Evolutionary conservation across 2,888 invertebrate genomes (phyloP).

Genomic region (Limnephilus marmoratus): DNA sequence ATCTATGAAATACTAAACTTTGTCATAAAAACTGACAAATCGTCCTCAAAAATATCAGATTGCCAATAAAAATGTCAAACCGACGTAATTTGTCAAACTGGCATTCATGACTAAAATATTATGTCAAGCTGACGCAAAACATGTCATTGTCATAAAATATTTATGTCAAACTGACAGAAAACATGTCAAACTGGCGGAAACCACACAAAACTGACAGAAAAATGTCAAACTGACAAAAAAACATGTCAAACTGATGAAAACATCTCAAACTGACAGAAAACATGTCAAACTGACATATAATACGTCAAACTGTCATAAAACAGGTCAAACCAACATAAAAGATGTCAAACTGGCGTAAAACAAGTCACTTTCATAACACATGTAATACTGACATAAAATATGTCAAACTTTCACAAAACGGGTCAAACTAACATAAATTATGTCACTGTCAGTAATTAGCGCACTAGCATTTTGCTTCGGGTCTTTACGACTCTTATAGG

Average conservation of each 20-base stretch:
- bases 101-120: not conserved
- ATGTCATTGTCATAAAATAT: no score
- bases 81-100: not conserved
- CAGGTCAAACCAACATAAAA: no score
- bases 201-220: not conserved
- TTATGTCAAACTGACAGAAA: not conserved
- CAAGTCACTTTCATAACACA: no score
- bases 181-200: not conserved
- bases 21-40: slow-evolving; percentile 2
- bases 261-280: no score
- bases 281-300: no score
- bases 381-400: not conserved
- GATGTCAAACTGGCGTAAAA: no score
- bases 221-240: not conserved
- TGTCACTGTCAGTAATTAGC: not conserved
- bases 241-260: no score
- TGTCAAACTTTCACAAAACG: not conserved
- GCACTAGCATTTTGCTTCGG: slow-evolving; percentile 45
- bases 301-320: no score
- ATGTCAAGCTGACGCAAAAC: not conserved
- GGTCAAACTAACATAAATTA: not conserved
- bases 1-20: not conserved
- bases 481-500: slow-evolving; percentile 22
- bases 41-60: not conserved
- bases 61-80: not conserved